Evolutionary conservation across 2,888 invertebrate species (phyloP), one percentile per base, ranked within the genome.

Genomic region (Tetragonula carbonaria): DNA sequence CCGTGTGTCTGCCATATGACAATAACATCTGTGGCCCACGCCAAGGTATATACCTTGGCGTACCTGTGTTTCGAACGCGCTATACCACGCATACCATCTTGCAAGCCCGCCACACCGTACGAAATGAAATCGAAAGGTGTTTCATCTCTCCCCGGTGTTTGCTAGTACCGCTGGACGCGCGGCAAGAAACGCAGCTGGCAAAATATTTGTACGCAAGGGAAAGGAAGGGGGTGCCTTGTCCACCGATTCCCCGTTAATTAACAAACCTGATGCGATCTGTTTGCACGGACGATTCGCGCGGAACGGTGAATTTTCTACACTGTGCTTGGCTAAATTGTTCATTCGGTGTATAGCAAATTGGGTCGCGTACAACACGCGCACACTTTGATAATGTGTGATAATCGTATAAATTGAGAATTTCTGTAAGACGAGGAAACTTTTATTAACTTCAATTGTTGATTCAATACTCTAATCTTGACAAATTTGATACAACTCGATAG

Each of bases 1-100:
- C 88, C 87, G 86, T 83, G 90, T 92, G 92, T 92, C 92, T 93
- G 89, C 93, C 93, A 93, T 93, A 92, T 93, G 93, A 93, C 93
- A 93, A 93, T 92, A 93, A 92, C 93, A 93, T 93, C 93, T 93
- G 93, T 90, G 92, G 89, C 87, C 91, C 91, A 92, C 85, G 87
- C 89, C 87, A 77, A 82, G 89, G 82, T 88, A 62, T 88, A 62
- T 23, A 87, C 85, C 57, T 13, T 59, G 57, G 74, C 78, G 84
- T 86, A 89, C 88, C 89, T 87, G 85, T 74, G 80, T 86, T 59
- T 8, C 80, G 74, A 55, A 50, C 18, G n/a, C 65, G 65, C 72
- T 81, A 80, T 28, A 33, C 82, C 74, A 82, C 87, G 85, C 83
- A 66, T n/a, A 86, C 88, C 91, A 91, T 91, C 91, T 91, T 91